Base-by-base conservation (phyloP, 2,113 vertebrate genomes). In the Notothenia coriiceps region DNA sequence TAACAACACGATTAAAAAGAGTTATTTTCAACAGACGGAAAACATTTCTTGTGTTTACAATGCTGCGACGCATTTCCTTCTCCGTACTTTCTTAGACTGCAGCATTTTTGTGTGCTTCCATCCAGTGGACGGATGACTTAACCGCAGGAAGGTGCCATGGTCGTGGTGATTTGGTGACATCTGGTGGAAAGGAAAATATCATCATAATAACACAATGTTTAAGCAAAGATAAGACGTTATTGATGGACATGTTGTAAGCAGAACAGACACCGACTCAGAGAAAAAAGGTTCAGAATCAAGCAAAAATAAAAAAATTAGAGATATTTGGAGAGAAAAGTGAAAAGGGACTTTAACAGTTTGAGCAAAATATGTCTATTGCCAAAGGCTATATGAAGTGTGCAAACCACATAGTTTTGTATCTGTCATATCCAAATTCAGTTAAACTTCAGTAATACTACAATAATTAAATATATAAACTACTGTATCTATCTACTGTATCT, bases 101-200 rank as follows among this genome's bases (percentile, higher is more conserved):
- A 17, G 10, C 3, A 5, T 20, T 12, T 10, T 2, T 6, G 54
- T 22, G 40, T 88, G 57, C 75, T 44, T 29, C 85, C 85, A 54
- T 11, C 64, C 0, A 63, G 74, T 47, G 88, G 80, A 0, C 1
- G 70, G 72, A 70, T 13, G 79, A 18, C 22, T 4, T 0, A 40
- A 84, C 60, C 82, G 47, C 79, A 80, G n/a, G 0, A 8, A 4
- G 13, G 4, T n/a, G 4, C 6, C 2, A 20, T 1, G 6, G 43
- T 13, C 33, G 1, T 11, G 47, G 5, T 17, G 12, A 6, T 74
- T 57, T 74, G 15, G 18, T 40, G 86, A 11, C 92, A 87, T 49
- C 88, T 91, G 61, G 79, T 78, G 92, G 86, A 4, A 3, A 0
- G 6, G 18, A 20, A 43, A 49, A 20, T 12, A 33, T n/a, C 14